Percentiles rank a stretch among this genome's conserved stretches.
These are phyloP conservation scores for Orthosia incerta DNA, from an alignment of 2,888 invertebrate species.

Conservation along the genomic window DNA sequence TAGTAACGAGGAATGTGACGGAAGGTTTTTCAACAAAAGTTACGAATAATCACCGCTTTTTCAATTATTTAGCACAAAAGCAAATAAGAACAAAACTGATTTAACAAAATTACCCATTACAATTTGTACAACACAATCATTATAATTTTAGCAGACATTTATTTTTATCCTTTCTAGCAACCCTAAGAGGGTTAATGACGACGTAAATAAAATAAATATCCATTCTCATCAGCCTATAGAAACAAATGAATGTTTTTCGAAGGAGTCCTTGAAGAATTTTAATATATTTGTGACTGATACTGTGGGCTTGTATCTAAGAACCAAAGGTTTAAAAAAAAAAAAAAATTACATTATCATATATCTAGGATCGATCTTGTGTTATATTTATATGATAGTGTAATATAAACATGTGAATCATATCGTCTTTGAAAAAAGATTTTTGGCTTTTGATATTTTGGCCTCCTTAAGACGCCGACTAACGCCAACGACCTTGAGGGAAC, in stretches of 20 bases:
- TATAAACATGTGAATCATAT: too few relatives aligned
- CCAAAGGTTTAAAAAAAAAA: too few relatives aligned
- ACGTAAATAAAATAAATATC: slow-evolving; percentile 66
- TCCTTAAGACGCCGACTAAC: too few relatives aligned
- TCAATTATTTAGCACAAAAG: neutral
- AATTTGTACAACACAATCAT: slow-evolving; percentile 33
- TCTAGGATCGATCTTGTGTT: too few relatives aligned
- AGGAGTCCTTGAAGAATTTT: slow-evolving; percentile 21
- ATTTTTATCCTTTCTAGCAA: slow-evolving; percentile 18
- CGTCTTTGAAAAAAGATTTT: too few relatives aligned
- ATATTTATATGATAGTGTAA: too few relatives aligned
- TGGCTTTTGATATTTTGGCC: too few relatives aligned
- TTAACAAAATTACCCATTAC: slow-evolving; percentile 10
- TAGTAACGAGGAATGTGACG: too few relatives aligned
- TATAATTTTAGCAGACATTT: slow-evolving; percentile 24
- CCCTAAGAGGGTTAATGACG: slow-evolving; percentile 54
- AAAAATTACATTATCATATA: too few relatives aligned
- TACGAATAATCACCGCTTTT: too few relatives aligned
- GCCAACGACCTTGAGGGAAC: too few relatives aligned
- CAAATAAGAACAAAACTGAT: neutral
- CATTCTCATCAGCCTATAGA: slow-evolving; percentile 40
- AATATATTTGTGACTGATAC: slow-evolving; percentile 14
- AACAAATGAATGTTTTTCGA: slow-evolving; percentile 52
- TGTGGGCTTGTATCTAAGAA: too few relatives aligned
- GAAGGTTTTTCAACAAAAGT: neutral